These are phyloP conservation scores for Hemibagrus guttatus DNA, from an alignment of 2,797 vertebrate species.

Conservation along the genomic window DNA sequence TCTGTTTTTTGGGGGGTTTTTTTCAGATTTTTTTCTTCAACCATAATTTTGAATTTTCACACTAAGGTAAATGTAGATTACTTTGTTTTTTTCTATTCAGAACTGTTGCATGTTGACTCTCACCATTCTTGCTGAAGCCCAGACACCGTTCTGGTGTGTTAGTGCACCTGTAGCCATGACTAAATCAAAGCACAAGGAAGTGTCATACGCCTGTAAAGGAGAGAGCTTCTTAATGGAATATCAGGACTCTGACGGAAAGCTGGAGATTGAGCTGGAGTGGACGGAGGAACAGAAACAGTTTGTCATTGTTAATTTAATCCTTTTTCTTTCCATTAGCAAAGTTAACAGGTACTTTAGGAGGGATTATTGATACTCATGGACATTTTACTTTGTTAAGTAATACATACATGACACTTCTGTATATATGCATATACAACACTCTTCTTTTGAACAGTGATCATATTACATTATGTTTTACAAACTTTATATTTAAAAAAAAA, in stretches of 20 bases:
- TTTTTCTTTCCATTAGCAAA: constrained; percentile 75
- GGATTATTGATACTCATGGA: constrained; percentile 71
- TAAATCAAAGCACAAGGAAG: constrained; percentile 16
- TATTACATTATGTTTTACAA: background rate
- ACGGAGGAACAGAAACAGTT: constrained; percentile 73
- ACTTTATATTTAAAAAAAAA: background rate
- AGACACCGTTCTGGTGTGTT: constrained; percentile 84
- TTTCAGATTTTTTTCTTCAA: background rate
- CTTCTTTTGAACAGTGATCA: background rate
- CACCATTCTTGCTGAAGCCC: constrained; percentile 82
- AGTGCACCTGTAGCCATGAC: constrained; percentile 75
- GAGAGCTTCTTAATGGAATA: constrained; percentile 71
- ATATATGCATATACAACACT: background rate
- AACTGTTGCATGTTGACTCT: constrained; percentile 85
- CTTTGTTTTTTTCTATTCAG: constrained; percentile 65
- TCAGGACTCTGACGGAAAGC: constrained; percentile 74
- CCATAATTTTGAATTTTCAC: background rate
- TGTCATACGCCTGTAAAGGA: constrained; percentile 72
- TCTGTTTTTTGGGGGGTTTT: too few relatives aligned
- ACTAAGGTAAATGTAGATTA: background rate
- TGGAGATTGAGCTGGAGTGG: constrained; percentile 75
- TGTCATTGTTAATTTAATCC: constrained; percentile 74
- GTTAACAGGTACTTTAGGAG: constrained; percentile 83
- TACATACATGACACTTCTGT: background rate
- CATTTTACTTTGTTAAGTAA: background rate